Evolutionary conservation across 2,797 vertebrate genomes (phyloP), one percentile per base, ranked within the genome.

Genomic region (Chrosomus eos): DNA sequence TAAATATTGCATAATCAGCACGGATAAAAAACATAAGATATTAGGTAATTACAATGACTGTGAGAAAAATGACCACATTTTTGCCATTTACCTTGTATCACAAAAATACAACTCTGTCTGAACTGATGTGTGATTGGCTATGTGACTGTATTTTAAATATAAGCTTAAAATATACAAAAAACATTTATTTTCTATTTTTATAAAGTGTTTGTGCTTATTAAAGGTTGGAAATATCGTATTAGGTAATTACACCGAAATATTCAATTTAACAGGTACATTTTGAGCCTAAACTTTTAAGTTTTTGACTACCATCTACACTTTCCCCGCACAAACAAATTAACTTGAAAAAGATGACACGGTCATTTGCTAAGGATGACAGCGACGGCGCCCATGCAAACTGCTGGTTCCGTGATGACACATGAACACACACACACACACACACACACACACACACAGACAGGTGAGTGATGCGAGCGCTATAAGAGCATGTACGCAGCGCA

Each of bases 371-470:
- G 14, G 28, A 53, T 13, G 43, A 21, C 26, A 21, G 26, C 26
- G n/a, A 45, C 3, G 19, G 13, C 13, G 10, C 68, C 7, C 13
- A 71, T 26, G 23, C 38, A 43, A 71, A 43, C 21, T 18, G 14
- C n/a, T 28, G 40, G 7, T 45, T n/a, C 45, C 7, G 48, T 36
- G 38, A 40, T 7, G 21, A 38, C 51, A 76, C 31, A 68, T 19
- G 21, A 26, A 14, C 45, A 67, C 62, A 14, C 64, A 67, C 60
- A 14, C 64, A 67, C 62, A 16, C 66, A 68, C 43, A 16, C 48
- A 68, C 28, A 16, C 66, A 68, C 43, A 16, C 48, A 67, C 62
- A 23, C 79, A 80, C 64, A 40, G 48, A 33, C 79, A 81, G 36
- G 40, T 82, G 38, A 6, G 81, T n/a, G 58, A 72, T 60, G 68